Conservation (phyloP, 2,797 vertebrate genomes). For the Tenualosa thibaudeaui region DNA sequence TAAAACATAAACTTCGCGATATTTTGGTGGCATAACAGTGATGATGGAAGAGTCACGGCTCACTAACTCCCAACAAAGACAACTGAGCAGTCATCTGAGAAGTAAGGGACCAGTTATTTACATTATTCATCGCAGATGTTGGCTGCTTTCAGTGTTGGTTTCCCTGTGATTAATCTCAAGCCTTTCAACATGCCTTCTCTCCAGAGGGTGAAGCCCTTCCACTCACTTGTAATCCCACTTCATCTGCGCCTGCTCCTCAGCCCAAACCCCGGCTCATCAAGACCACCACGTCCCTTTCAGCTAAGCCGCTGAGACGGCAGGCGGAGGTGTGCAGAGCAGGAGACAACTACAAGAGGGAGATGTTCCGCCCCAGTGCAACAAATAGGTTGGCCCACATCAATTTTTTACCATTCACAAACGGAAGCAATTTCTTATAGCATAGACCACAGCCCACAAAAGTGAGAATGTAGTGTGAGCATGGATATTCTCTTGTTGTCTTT, state of each 20-base stretch:
- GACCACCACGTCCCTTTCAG: conserved; percentile 38
- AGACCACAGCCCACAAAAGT: no score
- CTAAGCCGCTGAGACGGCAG: conserved; percentile 74
- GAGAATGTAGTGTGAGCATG: not conserved
- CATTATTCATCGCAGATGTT: not conserved
- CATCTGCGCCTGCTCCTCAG: conserved; percentile 45
- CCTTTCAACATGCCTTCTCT: not conserved
- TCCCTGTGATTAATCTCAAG: not conserved
- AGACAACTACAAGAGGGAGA: conserved; percentile 81
- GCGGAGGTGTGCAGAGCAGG: conserved; percentile 80
- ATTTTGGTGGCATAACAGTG: conserved; percentile 63
- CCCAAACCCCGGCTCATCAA: conserved; percentile 38
- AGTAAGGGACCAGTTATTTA: conserved; percentile 68
- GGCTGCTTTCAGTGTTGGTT: no score
- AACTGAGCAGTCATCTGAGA: conserved; percentile 72
- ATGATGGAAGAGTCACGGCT: conserved; percentile 88
- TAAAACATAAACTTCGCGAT: no score
- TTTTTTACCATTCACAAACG: no score
- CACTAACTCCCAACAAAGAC: conserved; percentile 76
- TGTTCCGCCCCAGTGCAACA: conserved; percentile 77
- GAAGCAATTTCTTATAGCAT: no score
- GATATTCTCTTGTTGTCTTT: not conserved
- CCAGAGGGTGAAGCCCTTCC: conserved; percentile 78
- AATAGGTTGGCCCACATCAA: conserved; percentile 69
- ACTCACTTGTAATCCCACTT: conserved; percentile 56